Base-by-base conservation (phyloP, 2,797 vertebrate species). In the Xerus rutilus region DNA sequence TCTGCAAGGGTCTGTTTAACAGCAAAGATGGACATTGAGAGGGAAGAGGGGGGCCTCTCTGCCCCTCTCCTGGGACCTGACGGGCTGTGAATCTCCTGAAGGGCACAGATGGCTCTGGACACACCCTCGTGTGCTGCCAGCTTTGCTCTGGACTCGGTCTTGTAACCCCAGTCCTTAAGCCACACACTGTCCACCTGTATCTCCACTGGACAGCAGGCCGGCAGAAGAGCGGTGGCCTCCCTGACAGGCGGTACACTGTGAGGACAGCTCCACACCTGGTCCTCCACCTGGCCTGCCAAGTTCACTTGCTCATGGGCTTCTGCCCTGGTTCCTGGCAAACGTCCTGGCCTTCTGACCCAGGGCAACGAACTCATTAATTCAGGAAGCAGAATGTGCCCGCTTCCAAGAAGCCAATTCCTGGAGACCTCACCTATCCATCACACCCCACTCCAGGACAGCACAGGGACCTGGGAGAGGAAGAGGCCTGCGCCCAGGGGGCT, bases 381-480 rank as follows among this genome's bases (percentile, higher is more conserved):
- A 9, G 43, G 39, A n/a, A 57, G 1, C 3, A 17, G 0, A 39
- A 32, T 0, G 0, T 25, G 67, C 28, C 39, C 25, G 4, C n/a
- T 20, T 70, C 73, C 13, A 70, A 73, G 47, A 43, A 6, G 30
- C 21, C 23, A 25, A 67, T 83, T 28, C 54, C 70, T 17, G 70
- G 13, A 47, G 25, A 45, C 30, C 64, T 67, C 30, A 59, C 20
- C 54, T 13, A 11, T 69, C 52, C 45, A 20, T 54, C 35, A 15
- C 0, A 15, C 35, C 5, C n/a, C 6, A 54, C 76, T 45, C 32
- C 35, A 54, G 18, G 78, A 25, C 25, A 78, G 65, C 18, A n/a
- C 23, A 62, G 64, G 32, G 25, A 47, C 77, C 15, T 25, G 18
- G 5, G 62, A 14, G 23, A 69, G 18, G 43, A 52, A n/a, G 6